Percentiles rank a stretch among this genome's conserved stretches.
Conservation (phyloP, 2,797 vertebrate species). For the Oreochromis mossambicus region DNA sequence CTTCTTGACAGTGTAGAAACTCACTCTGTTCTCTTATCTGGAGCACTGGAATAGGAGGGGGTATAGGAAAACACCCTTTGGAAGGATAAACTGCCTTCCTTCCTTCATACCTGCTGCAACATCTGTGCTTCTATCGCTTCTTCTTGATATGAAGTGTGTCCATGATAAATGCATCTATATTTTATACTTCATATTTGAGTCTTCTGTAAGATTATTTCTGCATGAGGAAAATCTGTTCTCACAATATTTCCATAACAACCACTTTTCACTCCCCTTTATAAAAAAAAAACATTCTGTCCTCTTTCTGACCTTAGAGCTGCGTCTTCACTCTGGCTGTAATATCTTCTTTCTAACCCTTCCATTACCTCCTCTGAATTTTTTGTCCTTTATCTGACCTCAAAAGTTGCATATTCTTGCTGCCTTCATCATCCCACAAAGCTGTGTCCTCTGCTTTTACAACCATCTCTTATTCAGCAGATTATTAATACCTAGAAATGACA, state of each 20-base stretch:
- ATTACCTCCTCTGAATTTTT: not conserved
- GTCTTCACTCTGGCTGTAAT: not conserved
- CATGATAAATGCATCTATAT: not conserved
- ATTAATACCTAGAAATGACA: not conserved
- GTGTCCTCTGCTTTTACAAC: not conserved
- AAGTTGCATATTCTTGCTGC: not conserved
- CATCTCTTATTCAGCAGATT: not conserved
- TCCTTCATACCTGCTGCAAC: not conserved
- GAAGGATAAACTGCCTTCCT: not conserved
- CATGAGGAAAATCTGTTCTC: not conserved
- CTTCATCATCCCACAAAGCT: not conserved
- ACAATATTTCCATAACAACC: not conserved
- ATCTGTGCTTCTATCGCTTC: not conserved
- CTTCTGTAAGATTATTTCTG: not conserved
- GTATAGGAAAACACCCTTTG: not conserved
- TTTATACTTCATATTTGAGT: not conserved
- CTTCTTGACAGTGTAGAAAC: not conserved
- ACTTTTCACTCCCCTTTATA: not conserved
- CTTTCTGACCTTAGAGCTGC: not conserved
- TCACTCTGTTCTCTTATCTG: not conserved
- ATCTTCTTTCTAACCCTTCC: not conserved
- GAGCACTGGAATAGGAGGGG: not conserved
- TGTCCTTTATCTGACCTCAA: constrained; percentile 7
- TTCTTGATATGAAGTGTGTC: not conserved
- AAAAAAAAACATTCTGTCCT: not conserved